Conservation (phyloP, 2,797 vertebrate species). For the Poecilia picta region DNA sequence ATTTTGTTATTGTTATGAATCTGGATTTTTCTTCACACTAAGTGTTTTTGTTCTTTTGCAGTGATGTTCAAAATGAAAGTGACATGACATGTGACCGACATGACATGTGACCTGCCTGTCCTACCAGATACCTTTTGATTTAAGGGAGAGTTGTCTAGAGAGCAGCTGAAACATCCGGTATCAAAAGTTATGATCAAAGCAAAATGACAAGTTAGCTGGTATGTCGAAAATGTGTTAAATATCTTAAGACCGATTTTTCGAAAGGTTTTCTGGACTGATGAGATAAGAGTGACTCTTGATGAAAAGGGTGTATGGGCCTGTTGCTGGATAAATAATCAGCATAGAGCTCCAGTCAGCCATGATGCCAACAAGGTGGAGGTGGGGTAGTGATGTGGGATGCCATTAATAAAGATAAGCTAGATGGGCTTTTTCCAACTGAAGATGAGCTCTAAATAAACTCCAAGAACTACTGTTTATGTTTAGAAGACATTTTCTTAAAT, state of each 20-base stretch:
- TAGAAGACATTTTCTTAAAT: conserved; percentile 2
- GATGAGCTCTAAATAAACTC: neutral
- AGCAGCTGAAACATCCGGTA: neutral
- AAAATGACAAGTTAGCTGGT: neutral
- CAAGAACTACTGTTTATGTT: neutral
- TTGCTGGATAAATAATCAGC: neutral
- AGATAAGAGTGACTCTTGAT: neutral
- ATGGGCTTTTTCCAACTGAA: neutral
- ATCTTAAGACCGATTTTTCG: neutral
- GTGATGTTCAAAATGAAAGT: neutral
- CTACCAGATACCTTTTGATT: neutral
- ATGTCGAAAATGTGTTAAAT: neutral
- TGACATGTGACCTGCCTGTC: neutral
- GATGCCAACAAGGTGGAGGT: neutral
- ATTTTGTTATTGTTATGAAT: neutral
- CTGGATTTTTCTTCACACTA: neutral
- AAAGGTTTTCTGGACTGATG: neutral
- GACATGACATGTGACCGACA: neutral
- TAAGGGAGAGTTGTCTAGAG: neutral
- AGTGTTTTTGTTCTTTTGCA: neutral
- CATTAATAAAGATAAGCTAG: neutral
- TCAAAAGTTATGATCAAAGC: neutral
- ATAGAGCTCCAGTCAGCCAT: neutral
- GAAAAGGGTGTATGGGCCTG: neutral
- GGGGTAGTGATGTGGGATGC: neutral